Base-by-base conservation (phyloP, 2,113 vertebrate species). In the Turdus rufiventris region DNA sequence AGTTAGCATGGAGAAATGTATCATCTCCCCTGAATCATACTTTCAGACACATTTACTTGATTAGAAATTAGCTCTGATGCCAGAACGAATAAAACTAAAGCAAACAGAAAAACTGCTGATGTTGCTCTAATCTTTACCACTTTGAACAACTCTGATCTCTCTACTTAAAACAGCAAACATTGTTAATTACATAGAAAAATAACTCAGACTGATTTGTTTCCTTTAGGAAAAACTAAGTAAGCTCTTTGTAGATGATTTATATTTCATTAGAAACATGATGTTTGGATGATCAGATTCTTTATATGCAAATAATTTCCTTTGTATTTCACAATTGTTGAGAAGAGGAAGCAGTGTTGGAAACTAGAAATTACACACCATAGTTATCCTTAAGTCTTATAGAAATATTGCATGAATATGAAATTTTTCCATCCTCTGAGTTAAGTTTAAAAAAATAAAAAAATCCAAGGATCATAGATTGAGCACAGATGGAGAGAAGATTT, bases 101-200 rank as follows among this genome's bases (percentile, higher is more conserved):
- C 86, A 95, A 96, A 94, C 81, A 95, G 80, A 88, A 94, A 96
- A 97, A 95, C 48, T 97, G 97, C 95, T 96, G 96, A 97, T 91
- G 92, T 95, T 92, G 91, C 92, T 94, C 73, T 93, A 97, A 91
- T 96, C 65, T 93, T 87, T 96, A 94, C 96, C 89, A 9, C 89
- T 96, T 85, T 94, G 95, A 94, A 91, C 91, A 93, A 85, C 91
- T 79, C 92, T 87, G 89, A 95, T 93, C 93, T 91, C 78, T 90
- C 68, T 73, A 71, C 78, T 96, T 95, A 93, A 94, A 96, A 93
- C 89, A 97, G 92, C 93, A 96, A 97, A 96, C 93, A 75, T 47
- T 63, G 88, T 87, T 96, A 95, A 96, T 96, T 96, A 92, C n/a
- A 53, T 76, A 94, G 73, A 96, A 97, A 96, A 97, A 96, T 95